A percentile compares a stretch with the other conserved stretches of the same genome.
phyloP scores from a whole-genome alignment of 2,888 invertebrate genomes.

The Philaethria dido region DNA sequence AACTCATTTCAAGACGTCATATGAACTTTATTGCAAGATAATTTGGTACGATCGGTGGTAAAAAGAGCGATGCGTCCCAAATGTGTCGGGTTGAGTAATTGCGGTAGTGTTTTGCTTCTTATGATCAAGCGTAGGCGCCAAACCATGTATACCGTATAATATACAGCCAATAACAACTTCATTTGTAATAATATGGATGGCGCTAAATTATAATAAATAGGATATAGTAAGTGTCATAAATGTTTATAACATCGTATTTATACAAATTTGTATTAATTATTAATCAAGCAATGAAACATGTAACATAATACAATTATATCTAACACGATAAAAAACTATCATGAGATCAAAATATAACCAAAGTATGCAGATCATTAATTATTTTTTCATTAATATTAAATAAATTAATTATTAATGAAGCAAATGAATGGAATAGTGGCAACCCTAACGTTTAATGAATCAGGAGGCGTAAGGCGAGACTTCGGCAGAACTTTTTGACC shows the following conservation, averaged over 20 bases:
- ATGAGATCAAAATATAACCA: neutral
- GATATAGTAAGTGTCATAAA: neutral
- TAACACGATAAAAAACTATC: neutral
- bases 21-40: constrained; percentile 46
- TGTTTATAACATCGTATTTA: no score
- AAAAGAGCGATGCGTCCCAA: constrained; percentile 51
- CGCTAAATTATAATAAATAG: constrained; percentile 18
- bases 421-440: neutral
- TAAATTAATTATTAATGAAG: neutral
- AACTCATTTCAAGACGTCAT: constrained; percentile 40
- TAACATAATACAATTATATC: neutral
- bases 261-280: no score
- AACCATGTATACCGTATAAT: constrained; percentile 39
- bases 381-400: no score
- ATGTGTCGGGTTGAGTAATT: constrained; percentile 55
- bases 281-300: neutral
- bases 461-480: constrained; percentile 39
- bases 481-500: constrained; percentile 45
- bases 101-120: constrained; percentile 48
- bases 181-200: constrained; percentile 62
- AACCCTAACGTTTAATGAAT: constrained; percentile 40
- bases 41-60: constrained; percentile 49
- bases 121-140: constrained; percentile 55
- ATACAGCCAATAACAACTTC: constrained; percentile 58
- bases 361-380: no score